Evolutionary conservation across 2,797 vertebrate genomes (phyloP).

Genomic region (Muscicapa comitata): DNA sequence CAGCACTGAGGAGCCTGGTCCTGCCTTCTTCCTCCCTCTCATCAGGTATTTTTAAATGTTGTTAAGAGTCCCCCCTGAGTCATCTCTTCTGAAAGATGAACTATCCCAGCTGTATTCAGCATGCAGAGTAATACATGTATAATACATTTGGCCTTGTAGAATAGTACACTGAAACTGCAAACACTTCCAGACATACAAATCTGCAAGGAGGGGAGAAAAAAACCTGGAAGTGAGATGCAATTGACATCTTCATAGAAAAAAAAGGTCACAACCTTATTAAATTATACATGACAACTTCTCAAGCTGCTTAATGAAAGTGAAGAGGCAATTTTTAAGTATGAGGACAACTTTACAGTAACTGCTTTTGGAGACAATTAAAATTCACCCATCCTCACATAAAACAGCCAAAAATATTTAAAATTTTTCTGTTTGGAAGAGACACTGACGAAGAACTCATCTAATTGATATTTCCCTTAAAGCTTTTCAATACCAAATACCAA

Average conservation of each 20-base stretch:
- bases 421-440: not conserved
- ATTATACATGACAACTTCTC: not conserved
- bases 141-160: conserved; percentile 2
- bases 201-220: not conserved
- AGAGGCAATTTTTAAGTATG: not conserved
- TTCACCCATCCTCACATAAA: not conserved
- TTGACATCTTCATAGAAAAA: not conserved
- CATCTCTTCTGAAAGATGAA: not conserved
- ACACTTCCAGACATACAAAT: not conserved
- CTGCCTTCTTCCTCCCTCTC: not conserved
- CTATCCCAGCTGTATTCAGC: not conserved
- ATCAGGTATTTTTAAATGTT: not conserved
- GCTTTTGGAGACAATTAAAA: not conserved
- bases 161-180: not conserved
- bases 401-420: not conserved
- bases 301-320: not conserved
- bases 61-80: not conserved
- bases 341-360: not conserved
- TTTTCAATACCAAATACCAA: not conserved
- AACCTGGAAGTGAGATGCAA: not conserved
- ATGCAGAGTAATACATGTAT: not conserved
- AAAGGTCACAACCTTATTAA: not conserved
- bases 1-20: not conserved
- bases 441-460: not conserved
- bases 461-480: not conserved